Base-by-base conservation (phyloP, 2,113 vertebrate species). In the Zapus hudsonius region DNA sequence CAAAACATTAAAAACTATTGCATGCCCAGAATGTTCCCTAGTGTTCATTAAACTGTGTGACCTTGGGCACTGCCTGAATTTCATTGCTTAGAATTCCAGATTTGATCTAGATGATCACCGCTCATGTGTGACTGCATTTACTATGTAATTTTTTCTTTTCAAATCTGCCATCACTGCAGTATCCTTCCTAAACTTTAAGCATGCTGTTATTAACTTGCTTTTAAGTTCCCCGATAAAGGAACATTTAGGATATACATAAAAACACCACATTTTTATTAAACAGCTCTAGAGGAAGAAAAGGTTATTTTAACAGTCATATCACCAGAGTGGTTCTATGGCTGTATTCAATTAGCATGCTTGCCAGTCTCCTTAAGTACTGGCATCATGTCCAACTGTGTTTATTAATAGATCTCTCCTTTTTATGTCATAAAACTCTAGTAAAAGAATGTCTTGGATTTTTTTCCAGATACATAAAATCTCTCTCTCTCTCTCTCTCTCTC, bases 181-280 rank as follows among this genome's bases (percentile, higher is more conserved):
- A 80, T 92, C 83, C 38, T 17, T 88, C 89, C 86, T 91, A 84
- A 96, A 89, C 63, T 57, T 47, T 74, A 95, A 96, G 92, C 80
- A 92, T 87, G 78, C 84, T 93, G 31, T 94, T 95, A 96, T 94
- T 96, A 96, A 93, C 91, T 96, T 94, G 86, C 93, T 96, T 95
- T 96, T 96, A 95, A 96, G 80, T 96, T 92, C 73, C 52, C 93
- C 95, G 70, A 75, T 96, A 96, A 95, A 95, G 75, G 42, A 92
- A 86, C 86, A 74, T 95, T 97, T 87, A 89, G 75, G 66, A 74
- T 89, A 29, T 78, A 91, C 86, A 92, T 93, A 89, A 96, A 96
- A 94, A 93, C 73, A 82, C n/a, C 94, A 84, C 20, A 47, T 89
- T 93, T 93, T 95, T 94, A 94, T 96, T 96, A 95, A 96, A 92